Percentiles rank a stretch among this genome's conserved stretches.
Evolutionary conservation across 2,113 vertebrate species (phyloP).

Genomic region (Hyla sarda): DNA sequence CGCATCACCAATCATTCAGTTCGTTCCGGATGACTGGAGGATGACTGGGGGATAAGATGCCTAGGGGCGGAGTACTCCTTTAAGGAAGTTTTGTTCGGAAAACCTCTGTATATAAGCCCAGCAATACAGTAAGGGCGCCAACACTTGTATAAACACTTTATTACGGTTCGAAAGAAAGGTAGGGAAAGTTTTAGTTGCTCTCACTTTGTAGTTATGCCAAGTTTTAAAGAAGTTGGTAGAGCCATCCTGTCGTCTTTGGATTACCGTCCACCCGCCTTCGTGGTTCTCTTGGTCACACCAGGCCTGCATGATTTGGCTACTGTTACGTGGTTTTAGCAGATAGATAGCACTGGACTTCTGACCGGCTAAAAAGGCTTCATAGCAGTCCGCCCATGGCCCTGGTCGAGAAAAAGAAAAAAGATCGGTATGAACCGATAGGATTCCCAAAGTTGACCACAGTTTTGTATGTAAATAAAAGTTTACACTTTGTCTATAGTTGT

Average conservation of each 20-base stretch:
- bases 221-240: conserved; percentile 88
- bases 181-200: not conserved
- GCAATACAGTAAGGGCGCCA: too few relatives aligned
- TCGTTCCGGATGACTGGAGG: too few relatives aligned
- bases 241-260: conserved; percentile 88
- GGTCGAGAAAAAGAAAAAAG: conserved; percentile 5
- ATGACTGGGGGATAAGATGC: too few relatives aligned
- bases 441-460: too few relatives aligned
- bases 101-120: too few relatives aligned
- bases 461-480: not conserved
- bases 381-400: conserved; percentile 89
- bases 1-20: too few relatives aligned
- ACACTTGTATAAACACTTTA: not conserved
- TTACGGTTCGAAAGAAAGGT: not conserved
- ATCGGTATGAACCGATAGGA: not conserved
- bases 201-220: conserved; percentile 90
- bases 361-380: conserved; percentile 76
- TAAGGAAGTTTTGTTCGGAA: too few relatives aligned
- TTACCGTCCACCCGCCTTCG: conserved; percentile 87
- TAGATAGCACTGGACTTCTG: conserved; percentile 82
- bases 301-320: conserved; percentile 77
- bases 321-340: conserved; percentile 74
- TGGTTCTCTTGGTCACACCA: conserved; percentile 86
- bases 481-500: not conserved
- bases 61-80: too few relatives aligned